Conservation (phyloP, 1,140 invertebrate genomes). For the Drosophila erecta region DNA sequence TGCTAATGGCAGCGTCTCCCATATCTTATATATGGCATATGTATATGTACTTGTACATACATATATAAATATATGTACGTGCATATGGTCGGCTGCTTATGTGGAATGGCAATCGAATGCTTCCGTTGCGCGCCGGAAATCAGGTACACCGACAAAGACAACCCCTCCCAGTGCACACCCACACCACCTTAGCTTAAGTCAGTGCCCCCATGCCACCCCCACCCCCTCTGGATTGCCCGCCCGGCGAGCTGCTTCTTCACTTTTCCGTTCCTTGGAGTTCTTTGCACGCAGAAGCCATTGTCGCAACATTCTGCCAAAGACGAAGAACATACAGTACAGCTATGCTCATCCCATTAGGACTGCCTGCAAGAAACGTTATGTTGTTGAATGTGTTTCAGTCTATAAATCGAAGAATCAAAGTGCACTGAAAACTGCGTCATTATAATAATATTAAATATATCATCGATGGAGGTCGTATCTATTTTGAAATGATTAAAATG, state of each 20-base stretch:
- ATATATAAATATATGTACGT: not conserved
- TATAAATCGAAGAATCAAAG: not conserved
- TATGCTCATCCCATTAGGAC: not conserved
- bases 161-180: not conserved
- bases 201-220: not conserved
- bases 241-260: constrained; percentile 21
- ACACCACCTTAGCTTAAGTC: constrained; percentile 5
- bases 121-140: constrained; percentile 77
- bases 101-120: constrained; percentile 70
- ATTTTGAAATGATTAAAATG: too few species aligned
- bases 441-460: too few species aligned
- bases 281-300: constrained; percentile 32
- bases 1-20: constrained; percentile 37
- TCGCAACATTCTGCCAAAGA: constrained; percentile 37
- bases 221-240: constrained; percentile 7
- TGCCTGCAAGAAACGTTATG: not conserved
- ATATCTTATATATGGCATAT: constrained; percentile 5
- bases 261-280: constrained; percentile 16
- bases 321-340: constrained; percentile 11
- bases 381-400: too few species aligned
- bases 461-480: too few species aligned
- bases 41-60: not conserved
- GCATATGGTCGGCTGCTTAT: constrained; percentile 28
- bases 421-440: too few species aligned
- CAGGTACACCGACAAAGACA: constrained; percentile 63